Conservation (phyloP, 1,140 invertebrate genomes). For the Drosophila gunungcola region DNA sequence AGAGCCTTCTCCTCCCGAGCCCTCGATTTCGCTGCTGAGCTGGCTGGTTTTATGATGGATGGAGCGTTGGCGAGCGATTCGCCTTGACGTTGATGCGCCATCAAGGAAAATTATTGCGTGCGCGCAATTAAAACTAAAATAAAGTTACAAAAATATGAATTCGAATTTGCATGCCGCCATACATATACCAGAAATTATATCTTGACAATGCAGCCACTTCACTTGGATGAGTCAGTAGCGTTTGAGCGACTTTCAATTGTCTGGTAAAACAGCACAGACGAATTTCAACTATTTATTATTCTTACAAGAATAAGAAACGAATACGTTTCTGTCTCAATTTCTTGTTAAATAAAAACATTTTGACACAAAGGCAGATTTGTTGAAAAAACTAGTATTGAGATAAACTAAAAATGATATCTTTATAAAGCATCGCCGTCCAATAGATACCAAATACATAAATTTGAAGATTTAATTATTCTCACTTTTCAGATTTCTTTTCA, state of each 20-base stretch:
- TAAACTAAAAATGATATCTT: no score
- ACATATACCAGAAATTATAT: slow-evolving; percentile 10
- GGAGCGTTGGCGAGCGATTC: slow-evolving; percentile 73
- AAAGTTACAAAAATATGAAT: slow-evolving; percentile 66
- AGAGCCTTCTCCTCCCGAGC: slow-evolving; percentile 46
- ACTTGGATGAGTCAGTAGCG: slow-evolving; percentile 25
- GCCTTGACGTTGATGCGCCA: slow-evolving; percentile 79
- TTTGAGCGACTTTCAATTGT: background rate
- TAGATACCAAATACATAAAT: no score
- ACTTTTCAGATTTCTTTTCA: no score
- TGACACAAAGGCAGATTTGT: no score
- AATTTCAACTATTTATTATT: background rate
- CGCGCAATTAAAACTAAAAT: slow-evolving; percentile 81
- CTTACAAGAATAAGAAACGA: no score
- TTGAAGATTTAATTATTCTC: no score
- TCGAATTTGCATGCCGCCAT: slow-evolving; percentile 30
- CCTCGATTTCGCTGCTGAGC: slow-evolving; percentile 14
- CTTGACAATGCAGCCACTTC: slow-evolving; percentile 42
- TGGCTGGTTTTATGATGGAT: slow-evolving; percentile 70
- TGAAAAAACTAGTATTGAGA: no score
- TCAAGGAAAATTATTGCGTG: slow-evolving; percentile 82
- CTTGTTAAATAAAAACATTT: no score
- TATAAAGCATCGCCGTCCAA: no score
- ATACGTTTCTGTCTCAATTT: no score
- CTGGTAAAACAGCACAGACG: no score